A percentile compares a stretch with the other conserved stretches of the same genome.
Conservation (phyloP, 1,140 invertebrate genomes). For the Drosophila kanapiae region DNA sequence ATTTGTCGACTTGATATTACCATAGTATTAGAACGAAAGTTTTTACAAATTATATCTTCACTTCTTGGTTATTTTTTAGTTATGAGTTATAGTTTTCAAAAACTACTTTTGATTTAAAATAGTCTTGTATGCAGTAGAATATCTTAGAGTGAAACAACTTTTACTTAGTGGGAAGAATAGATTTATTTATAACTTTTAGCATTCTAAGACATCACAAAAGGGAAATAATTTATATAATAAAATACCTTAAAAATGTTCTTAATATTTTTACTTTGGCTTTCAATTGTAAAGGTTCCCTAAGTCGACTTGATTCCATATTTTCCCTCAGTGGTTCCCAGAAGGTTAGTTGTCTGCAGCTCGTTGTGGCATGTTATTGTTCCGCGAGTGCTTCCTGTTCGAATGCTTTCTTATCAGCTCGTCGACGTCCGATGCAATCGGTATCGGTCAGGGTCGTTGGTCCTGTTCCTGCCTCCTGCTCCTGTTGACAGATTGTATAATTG, state of each 20-base stretch:
- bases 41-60: no score
- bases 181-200: not conserved
- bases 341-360: conserved; percentile 11
- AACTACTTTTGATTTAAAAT: not conserved
- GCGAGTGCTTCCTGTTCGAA: conserved; percentile 65
- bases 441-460: conserved; percentile 51
- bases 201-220: not conserved
- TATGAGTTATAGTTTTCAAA: no score
- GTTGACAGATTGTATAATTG: conserved; percentile 61
- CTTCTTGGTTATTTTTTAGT: no score
- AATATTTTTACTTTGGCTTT: not conserved
- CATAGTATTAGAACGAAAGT: no score
- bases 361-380: conserved; percentile 45
- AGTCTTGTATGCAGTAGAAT: no score
- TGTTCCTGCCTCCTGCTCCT: conserved; percentile 23
- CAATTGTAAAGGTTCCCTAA: not conserved
- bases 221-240: not conserved
- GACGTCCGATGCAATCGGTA: conserved; percentile 17
- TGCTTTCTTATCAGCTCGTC: conserved; percentile 60
- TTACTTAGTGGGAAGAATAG: no score
- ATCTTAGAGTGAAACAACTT: no score
- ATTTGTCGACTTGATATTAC: no score
- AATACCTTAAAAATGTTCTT: not conserved
- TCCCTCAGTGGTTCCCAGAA: conserved; percentile 14
- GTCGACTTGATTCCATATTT: not conserved